These are phyloP conservation scores for Barypeithes pellucidus DNA, from an alignment of 2,888 invertebrate genomes.

Conservation along the genomic window DNA sequence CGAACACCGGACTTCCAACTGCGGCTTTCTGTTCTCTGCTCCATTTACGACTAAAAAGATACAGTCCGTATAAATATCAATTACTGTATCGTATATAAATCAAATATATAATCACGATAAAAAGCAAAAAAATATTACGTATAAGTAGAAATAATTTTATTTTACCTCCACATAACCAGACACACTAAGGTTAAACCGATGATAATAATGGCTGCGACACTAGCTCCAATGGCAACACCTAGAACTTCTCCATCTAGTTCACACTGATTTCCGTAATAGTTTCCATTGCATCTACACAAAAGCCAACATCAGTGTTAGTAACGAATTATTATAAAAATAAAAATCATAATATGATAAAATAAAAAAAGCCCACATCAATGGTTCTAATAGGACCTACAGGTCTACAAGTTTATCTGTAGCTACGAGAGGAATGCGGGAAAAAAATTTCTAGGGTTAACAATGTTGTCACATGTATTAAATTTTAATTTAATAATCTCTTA, in stretches of 20 bases:
- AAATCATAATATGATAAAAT: constrained; percentile 8
- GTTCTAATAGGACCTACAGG: too few species aligned
- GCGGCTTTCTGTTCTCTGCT: constrained; percentile 89
- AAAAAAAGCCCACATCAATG: too few species aligned
- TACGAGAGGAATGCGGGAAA: too few species aligned
- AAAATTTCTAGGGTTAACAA: too few species aligned
- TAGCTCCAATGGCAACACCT: constrained; percentile 92
- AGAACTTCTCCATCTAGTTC: constrained; percentile 94
- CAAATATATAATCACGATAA: too few species aligned
- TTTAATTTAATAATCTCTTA: too few species aligned
- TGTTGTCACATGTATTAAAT: too few species aligned
- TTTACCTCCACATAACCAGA: constrained; percentile 91
- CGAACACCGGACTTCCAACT: constrained; percentile 88
- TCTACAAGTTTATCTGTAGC: too few species aligned
- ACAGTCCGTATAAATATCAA: too few species aligned
- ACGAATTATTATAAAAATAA: neutral
- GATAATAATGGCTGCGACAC: constrained; percentile 90
- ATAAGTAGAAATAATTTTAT: constrained; percentile 15
- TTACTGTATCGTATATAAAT: too few species aligned
- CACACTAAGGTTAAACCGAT: constrained; percentile 90
- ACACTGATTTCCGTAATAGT: constrained; percentile 90
- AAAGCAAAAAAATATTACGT: too few species aligned
- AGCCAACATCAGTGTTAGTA: neutral
- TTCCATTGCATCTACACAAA: constrained; percentile 81
- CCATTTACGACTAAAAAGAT: constrained; percentile 84